These are phyloP conservation scores for Rhynchomys soricoides DNA, from an alignment of 2,113 vertebrate species.

Conservation along the genomic window DNA sequence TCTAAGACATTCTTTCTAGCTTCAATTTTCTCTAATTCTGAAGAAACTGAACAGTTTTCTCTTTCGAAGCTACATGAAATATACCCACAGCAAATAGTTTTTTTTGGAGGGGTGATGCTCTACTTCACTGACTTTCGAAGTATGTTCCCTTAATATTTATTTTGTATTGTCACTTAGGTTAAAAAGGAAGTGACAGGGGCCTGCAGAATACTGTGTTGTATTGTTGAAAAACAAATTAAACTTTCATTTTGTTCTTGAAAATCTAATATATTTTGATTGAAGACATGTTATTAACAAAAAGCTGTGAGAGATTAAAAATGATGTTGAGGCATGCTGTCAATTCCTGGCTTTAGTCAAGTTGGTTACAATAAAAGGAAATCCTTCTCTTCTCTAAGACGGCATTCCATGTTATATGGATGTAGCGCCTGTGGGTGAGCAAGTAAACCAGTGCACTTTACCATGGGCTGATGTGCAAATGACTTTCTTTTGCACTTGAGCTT, in stretches of 20 bases:
- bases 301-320: neutral
- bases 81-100: neutral
- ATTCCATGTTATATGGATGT: neutral
- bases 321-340: neutral
- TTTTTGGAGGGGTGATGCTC: constrained; percentile 15
- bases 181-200: neutral
- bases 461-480: neutral
- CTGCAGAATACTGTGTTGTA: neutral
- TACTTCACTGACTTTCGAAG: constrained; percentile 56
- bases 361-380: neutral
- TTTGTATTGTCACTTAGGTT: constrained; percentile 42
- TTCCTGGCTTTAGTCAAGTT: neutral
- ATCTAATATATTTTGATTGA: constrained; percentile 46
- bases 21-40: constrained; percentile 23
- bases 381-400: neutral
- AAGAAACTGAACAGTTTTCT: neutral
- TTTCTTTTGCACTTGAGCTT: neutral
- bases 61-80: neutral
- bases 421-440: too few species aligned
- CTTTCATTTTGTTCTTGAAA: constrained; percentile 52
- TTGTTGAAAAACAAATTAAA: constrained; percentile 63
- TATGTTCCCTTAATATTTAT: neutral
- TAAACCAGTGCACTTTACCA: neutral
- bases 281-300: constrained; percentile 50
- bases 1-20: neutral